phyloP scores from a whole-genome alignment of 1,140 invertebrate genomes.

The Heliconius hewitsoni region DNA sequence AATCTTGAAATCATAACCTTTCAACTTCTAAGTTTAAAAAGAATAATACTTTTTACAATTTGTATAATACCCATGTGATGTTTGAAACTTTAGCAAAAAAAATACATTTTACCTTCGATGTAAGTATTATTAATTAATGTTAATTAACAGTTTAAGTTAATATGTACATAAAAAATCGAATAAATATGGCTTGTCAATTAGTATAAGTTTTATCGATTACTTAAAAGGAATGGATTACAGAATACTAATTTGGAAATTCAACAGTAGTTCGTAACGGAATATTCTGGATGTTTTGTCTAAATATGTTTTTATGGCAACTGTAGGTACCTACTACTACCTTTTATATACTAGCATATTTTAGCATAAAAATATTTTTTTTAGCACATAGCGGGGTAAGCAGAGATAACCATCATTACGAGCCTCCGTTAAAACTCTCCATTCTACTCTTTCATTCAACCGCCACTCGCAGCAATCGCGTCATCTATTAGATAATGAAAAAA shows the following conservation, averaged over 20 bases:
- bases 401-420: too few species aligned
- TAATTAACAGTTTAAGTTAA: background rate
- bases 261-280: background rate
- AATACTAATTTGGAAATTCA: background rate
- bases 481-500: too few species aligned
- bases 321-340: background rate
- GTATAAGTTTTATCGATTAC: slow-evolving; percentile 1
- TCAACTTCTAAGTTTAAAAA: too few species aligned
- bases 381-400: background rate
- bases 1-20: too few species aligned
- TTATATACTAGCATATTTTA: too few species aligned
- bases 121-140: background rate
- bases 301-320: background rate
- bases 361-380: background rate
- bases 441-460: too few species aligned
- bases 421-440: too few species aligned
- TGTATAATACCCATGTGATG: too few species aligned
- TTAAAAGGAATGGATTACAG: background rate
- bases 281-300: background rate
- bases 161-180: background rate
- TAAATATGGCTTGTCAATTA: background rate
- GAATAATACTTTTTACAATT: too few species aligned
- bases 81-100: too few species aligned
- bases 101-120: background rate
- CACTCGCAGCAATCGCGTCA: too few species aligned